A percentile compares a stretch with the other conserved stretches of the same genome.
Conservation (phyloP, 2,113 vertebrate species). For the Oreochromis niloticus region DNA sequence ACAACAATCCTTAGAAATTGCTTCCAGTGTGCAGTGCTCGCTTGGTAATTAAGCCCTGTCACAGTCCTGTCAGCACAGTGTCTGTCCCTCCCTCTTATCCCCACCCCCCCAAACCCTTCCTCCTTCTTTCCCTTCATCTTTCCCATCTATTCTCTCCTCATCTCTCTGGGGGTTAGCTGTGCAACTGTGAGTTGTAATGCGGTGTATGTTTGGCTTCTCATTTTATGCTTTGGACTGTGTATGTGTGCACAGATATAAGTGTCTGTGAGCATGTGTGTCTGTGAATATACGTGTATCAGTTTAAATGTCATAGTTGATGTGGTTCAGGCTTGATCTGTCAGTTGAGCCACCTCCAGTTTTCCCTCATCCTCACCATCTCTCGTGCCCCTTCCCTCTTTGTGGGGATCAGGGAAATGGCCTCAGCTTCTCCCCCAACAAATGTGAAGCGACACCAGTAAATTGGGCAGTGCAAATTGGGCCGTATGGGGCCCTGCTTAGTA, state of each 20-base stretch:
- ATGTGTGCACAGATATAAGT: not conserved
- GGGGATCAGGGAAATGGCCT: conserved; percentile 19
- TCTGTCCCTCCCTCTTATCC: not conserved
- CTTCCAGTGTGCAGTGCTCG: conserved; percentile 34
- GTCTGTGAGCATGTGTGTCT: not conserved
- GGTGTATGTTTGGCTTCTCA: not conserved
- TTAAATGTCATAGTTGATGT: not conserved
- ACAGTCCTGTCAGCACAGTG: conserved; percentile 57
- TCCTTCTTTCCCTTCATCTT: conserved; percentile 7
- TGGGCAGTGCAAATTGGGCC: conserved; percentile 61
- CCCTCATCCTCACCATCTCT: not conserved
- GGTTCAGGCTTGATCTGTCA: conserved; percentile 19
- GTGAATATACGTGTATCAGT: not conserved
- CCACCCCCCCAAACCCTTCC: not conserved
- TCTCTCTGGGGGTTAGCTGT: conserved; percentile 28
- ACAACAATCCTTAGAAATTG: conserved; percentile 66
- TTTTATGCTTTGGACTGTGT: not conserved
- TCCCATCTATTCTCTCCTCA: conserved; percentile 14
- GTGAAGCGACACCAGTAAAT: conserved; percentile 68
- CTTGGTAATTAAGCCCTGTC: conserved; percentile 71
- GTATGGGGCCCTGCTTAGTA: conserved; percentile 60
- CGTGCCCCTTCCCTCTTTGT: not conserved
- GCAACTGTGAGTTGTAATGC: conserved; percentile 11
- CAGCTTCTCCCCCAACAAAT: conserved; percentile 60
- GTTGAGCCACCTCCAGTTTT: not conserved